These are phyloP conservation scores for Stenurella melanura DNA, from an alignment of 2,888 invertebrate species.

Conservation along the genomic window DNA sequence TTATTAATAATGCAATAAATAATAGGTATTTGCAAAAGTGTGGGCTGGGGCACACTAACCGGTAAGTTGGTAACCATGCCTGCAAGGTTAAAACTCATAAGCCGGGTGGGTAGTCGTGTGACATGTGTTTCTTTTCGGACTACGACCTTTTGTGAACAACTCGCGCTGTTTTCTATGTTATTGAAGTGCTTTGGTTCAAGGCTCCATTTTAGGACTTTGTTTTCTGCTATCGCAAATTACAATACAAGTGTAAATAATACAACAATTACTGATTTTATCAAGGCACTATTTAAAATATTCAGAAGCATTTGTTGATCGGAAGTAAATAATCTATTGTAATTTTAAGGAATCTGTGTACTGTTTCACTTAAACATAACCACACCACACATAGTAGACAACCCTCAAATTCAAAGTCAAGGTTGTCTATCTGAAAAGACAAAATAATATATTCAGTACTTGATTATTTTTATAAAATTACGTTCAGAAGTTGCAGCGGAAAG, in stretches of 20 bases:
- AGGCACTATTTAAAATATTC: no score
- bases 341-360: no score
- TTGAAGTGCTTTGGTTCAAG: not conserved
- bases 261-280: no score
- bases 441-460: no score
- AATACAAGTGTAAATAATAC: not conserved
- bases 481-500: no score
- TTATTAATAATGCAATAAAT: constrained; percentile 15
- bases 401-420: no score
- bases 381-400: no score
- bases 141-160: constrained; percentile 6
- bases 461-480: no score
- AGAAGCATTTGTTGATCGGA: no score
- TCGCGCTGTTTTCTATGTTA: not conserved
- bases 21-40: constrained; percentile 17
- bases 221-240: not conserved
- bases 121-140: constrained; percentile 20
- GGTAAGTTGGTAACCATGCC: constrained; percentile 5
- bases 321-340: no score
- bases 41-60: constrained; percentile 5
- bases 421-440: no score
- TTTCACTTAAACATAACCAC: no score
- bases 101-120: constrained; percentile 14
- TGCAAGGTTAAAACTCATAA: constrained; percentile 18
- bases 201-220: not conserved